Evolutionary conservation across 2,113 vertebrate genomes (phyloP), one percentile per base, ranked within the genome.

Genomic region (Motacilla tschutschensis): DNA sequence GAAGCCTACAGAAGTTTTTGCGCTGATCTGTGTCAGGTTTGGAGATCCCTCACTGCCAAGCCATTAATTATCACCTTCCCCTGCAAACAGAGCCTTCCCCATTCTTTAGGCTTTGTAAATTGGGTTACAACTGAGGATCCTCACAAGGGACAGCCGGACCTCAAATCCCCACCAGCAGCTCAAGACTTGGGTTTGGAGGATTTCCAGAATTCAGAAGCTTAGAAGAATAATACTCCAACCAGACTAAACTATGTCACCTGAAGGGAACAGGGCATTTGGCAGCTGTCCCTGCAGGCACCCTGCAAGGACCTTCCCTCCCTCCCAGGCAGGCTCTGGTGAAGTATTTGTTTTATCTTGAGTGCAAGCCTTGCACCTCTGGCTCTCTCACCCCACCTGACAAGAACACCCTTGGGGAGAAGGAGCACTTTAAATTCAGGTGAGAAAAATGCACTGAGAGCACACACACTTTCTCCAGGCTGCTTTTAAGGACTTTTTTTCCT

Each of bases 21-120:
- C 28, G 59, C n/a, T 72, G 66, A 50, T 29, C 6, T 0, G 0
- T 4, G 10, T 17, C 47, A n/a, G n/a, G 28, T 36, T 6, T 51
- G 19, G 3, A 48, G 26, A 17, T 13, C 29, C 12, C 38, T 6
- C 40, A 9, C 10, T 36, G 51, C 51, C 19, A 14, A n/a, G 51
- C n/a, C 31, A 54, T 54, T 53, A 20, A 20, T 53, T 54, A n/a
- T n/a, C 51, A 35, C 21, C 22, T 35, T 35, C 10, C 54, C 33
- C 17, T 57, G 43, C 67, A 41, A 48, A 24, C 0, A 5, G 47
- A 76, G 16, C 24, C 24, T 29, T 31, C 24, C 10, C 35, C 24
- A 6, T 4, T 21, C 38, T 43, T 57, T 2, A 36, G 31, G 47
- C 8, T 71, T 50, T 40, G 31, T 0, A 18, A 11, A 58, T 7